Base-by-base conservation (phyloP, 2,113 vertebrate genomes). In the Equus quagga region DNA sequence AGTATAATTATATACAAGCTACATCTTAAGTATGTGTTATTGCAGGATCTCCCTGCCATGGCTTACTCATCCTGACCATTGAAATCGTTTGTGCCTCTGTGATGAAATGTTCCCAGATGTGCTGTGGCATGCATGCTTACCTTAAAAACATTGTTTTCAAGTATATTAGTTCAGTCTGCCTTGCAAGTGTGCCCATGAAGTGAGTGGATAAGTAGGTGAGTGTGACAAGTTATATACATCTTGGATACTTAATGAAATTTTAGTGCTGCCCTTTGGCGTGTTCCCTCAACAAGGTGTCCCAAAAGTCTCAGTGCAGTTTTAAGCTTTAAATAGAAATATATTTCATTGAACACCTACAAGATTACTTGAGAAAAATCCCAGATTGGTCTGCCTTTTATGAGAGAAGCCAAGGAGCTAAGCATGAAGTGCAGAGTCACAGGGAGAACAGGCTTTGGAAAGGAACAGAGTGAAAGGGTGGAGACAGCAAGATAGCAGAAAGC, bases 1-100 rank as follows among this genome's bases (percentile, higher is more conserved):
- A 78, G 46, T 78, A 46, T 98, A 97, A 97, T 98, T 98, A 98
- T 75, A 97, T 60, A 86, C 85, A 94, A 98, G 91, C 92, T 92
- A 69, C 60, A 67, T 89, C 76, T 94, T 97, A 98, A 98, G 73
- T 91, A 94, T 89, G 79, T 88, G 84, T 97, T 96, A 89, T 51
- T 91, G 86, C 64, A 94, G 73, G 85, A 79, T 85, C 69, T 89
- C 41, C 85, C 58, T 87, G 85, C 73, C 51, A 19, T 75, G 89
- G 69, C 79, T 98, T 97, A 89, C 85, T 97, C 96, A 91, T 78
- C 73, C 89, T 28, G 41, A 19, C 67, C 78, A 91, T 24, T 95
- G 83, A 94, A 96, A 83, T 87, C 80, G 88, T 70, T 41, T 78
- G 31, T 9, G 70, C 64, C 54, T 95, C 70, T 75, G 36, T 90